Evolutionary conservation across 2,797 vertebrate species (phyloP).

Genomic region (Acrocephalus scirpaceus): DNA sequence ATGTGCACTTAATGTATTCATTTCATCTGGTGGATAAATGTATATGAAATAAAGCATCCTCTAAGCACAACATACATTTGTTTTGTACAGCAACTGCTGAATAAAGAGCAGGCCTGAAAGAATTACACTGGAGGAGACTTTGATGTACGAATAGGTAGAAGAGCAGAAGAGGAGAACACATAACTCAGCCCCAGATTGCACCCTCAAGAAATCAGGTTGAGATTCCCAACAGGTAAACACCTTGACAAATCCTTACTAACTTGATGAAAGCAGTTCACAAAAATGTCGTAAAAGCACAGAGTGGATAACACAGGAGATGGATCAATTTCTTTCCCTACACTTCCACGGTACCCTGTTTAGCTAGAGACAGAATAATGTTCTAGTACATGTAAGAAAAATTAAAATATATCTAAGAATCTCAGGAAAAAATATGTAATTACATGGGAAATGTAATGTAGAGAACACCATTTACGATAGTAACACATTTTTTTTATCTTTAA

Average conservation of each 20-base stretch:
- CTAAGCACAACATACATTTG: slow-evolving; percentile 49
- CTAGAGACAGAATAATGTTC: slow-evolving; percentile 21
- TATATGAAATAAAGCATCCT: slow-evolving; percentile 11
- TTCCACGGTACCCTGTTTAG: slow-evolving; percentile 18
- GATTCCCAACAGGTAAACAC: slow-evolving; percentile 77
- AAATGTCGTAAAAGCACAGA: slow-evolving; percentile 58
- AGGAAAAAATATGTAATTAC: not conserved
- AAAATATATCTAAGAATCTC: slow-evolving; percentile 38
- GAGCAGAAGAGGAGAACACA: slow-evolving; percentile 47
- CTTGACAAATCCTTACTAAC: slow-evolving; percentile 73
- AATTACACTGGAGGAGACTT: slow-evolving; percentile 60
- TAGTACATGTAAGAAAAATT: slow-evolving; percentile 31
- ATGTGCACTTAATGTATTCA: not conserved
- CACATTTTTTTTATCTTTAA: not conserved
- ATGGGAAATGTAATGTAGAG: not conserved
- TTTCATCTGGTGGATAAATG: slow-evolving; percentile 4
- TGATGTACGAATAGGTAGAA: slow-evolving; percentile 53
- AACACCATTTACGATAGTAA: not conserved
- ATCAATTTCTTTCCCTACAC: slow-evolving; percentile 58
- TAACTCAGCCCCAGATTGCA: slow-evolving; percentile 75
- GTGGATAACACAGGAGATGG: slow-evolving; percentile 64
- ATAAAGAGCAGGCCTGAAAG: slow-evolving; percentile 65
- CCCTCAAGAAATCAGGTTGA: slow-evolving; percentile 79
- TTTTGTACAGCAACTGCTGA: slow-evolving; percentile 59
- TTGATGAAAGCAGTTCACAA: slow-evolving; percentile 71